phyloP scores from a whole-genome alignment of 2,888 invertebrate species.

The Cremastobaeus sp. region DNA sequence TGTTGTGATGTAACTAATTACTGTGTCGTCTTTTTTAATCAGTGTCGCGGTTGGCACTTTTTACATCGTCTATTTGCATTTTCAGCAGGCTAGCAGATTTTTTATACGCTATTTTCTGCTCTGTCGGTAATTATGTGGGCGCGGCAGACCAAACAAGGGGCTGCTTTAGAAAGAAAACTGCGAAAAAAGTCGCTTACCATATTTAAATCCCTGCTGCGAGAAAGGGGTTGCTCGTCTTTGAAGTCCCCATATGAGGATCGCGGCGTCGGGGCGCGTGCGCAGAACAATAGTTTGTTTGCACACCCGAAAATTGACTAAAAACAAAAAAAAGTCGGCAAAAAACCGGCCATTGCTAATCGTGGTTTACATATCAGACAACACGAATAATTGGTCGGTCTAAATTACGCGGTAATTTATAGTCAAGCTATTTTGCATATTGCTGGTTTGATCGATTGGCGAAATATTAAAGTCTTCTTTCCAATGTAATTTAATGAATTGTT shows the following conservation, averaged over 20 bases:
- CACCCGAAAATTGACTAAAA: conserved; percentile 67
- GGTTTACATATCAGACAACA: conserved; percentile 21
- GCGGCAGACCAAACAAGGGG: conserved; percentile 77
- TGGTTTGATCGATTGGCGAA: not conserved
- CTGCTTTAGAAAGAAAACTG: conserved; percentile 62
- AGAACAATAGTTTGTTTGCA: conserved; percentile 74
- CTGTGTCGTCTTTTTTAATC: conserved; percentile 14
- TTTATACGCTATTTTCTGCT: conserved; percentile 72
- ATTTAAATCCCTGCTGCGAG: conserved; percentile 69
- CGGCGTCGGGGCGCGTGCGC: conserved; percentile 62
- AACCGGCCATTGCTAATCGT: conserved; percentile 35
- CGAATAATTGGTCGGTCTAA: conserved; percentile 23
- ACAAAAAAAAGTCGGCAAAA: conserved; percentile 47
- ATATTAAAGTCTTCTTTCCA: no score
- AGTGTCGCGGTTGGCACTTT: conserved; percentile 37
- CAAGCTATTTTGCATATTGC: not conserved
- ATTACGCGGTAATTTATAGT: conserved; percentile 29
- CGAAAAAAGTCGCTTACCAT: conserved; percentile 68
- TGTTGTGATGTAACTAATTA: conserved; percentile 42
- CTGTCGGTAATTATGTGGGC: conserved; percentile 77
- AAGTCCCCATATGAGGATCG: conserved; percentile 52
- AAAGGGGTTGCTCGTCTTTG: conserved; percentile 65
- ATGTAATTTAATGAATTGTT: no score
- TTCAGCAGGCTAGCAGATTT: conserved; percentile 55
- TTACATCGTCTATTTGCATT: conserved; percentile 37